Evolutionary conservation across 2,888 invertebrate species (phyloP), one percentile per base, ranked within the genome.

Genomic region (Chesias legatella): DNA sequence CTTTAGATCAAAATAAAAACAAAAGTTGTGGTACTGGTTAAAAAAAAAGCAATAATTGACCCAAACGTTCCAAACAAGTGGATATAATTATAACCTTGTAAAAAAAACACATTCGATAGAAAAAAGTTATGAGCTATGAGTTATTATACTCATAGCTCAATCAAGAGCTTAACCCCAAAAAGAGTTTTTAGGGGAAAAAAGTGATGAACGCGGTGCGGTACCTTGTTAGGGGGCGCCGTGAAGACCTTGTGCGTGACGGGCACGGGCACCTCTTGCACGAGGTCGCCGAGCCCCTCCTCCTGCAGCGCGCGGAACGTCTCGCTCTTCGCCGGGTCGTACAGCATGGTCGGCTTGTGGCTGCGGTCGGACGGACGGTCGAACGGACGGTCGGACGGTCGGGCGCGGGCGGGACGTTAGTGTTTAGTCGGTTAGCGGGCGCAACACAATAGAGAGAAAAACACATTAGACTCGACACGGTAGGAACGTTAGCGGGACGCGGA

Each of bases 241-340:
- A 94, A 96, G 73, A 95, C 92, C 88, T 92, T 94, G 63, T 92
- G 89, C 72, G 93, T 93, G 43, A 92, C 92, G 53, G 94, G 93
- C 62, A 90, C 88, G 58, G 90, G 90, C 62, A 93, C 91, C 82
- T 94, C 94, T 49, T 92, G 92, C 58, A 92, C 86, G 37, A 81
- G 76, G 70, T 91, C 92, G 51, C 91, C 93, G 33, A 89, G 79
- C 58, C 92, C 91, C 56, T 92, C 91, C 81, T 96, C 96, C 81
- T 95, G 94, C 52, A 96, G 91, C 67, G 94, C 95, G 89, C 93
- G 94, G 91, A 92, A 95, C 43, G 96, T 95, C 81, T 95, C 95
- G 73, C 95, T 96, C 89, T 94, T 93, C 76, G 94, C 93, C 60
- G 96, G 96, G 90, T 96, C 95, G 90, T 93, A 96, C 74, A 90